Percentiles rank a stretch among this genome's conserved stretches.
phyloP scores from a whole-genome alignment of 2,113 vertebrate genomes.

The Strigops habroptila region DNA sequence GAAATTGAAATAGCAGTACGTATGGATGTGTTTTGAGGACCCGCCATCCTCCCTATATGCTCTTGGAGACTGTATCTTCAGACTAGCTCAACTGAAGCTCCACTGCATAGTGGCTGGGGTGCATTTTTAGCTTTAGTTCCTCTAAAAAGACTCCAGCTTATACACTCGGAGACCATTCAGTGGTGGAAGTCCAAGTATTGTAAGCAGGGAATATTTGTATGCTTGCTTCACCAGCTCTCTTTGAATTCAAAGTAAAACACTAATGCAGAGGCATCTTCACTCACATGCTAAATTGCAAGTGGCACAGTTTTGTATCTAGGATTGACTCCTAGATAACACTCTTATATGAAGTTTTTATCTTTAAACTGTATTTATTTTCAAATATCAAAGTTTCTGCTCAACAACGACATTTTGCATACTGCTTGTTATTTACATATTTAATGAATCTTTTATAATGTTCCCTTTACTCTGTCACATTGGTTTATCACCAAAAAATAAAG shows the following conservation, averaged over 20 bases:
- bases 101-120: neutral
- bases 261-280: neutral
- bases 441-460: neutral
- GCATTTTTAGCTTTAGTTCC: neutral
- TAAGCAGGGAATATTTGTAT: neutral
- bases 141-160: accelerated
- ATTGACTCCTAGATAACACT: neutral
- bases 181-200: neutral
- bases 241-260: neutral
- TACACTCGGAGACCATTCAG: neutral
- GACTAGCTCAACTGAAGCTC: neutral
- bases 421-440: neutral
- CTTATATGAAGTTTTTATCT: neutral
- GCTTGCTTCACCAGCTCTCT: neutral
- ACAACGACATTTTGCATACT: neutral
- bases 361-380: neutral
- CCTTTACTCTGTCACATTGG: neutral
- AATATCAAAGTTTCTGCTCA: neutral
- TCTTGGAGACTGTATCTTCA: neutral
- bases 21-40: neutral
- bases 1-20: neutral
- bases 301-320: neutral
- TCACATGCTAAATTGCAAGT: neutral
- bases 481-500: neutral
- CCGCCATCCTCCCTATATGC: accelerated